phyloP scores from a whole-genome alignment of 2,888 invertebrate genomes.

The Rhagonycha fulva region DNA sequence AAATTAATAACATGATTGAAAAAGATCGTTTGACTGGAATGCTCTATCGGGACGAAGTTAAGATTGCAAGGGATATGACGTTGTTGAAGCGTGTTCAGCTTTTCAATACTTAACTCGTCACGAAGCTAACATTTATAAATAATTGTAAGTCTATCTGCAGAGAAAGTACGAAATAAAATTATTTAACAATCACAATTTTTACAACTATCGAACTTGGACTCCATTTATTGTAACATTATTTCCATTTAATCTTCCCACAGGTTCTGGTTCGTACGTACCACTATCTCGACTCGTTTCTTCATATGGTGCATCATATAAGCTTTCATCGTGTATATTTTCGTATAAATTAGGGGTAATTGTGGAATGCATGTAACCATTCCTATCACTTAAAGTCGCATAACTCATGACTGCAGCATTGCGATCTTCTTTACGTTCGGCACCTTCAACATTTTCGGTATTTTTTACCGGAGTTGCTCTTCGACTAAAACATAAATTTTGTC shows the following conservation, averaged over 20 bases:
- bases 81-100: background rate
- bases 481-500: constrained; percentile 53
- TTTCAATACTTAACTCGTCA: background rate
- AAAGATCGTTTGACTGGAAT: background rate
- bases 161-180: constrained; percentile 1
- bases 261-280: constrained; percentile 69
- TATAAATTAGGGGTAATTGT: constrained; percentile 59
- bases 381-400: constrained; percentile 80
- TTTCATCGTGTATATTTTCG: constrained; percentile 68
- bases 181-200: constrained; percentile 7
- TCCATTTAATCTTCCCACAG: constrained; percentile 57
- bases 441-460: constrained; percentile 86
- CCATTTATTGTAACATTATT: constrained; percentile 86
- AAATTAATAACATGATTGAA: background rate
- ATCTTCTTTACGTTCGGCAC: constrained; percentile 84
- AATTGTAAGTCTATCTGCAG: background rate
- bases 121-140: background rate
- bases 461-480: constrained; percentile 85
- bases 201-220: constrained; percentile 75
- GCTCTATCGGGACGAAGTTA: background rate
- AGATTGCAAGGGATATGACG: background rate
- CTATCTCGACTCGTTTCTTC: constrained; percentile 65
- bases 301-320: constrained; percentile 78
- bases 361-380: constrained; percentile 55
- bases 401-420: constrained; percentile 89